These are phyloP conservation scores for Corydoras maculifer DNA, from an alignment of 2,113 vertebrate species.

Conservation along the genomic window DNA sequence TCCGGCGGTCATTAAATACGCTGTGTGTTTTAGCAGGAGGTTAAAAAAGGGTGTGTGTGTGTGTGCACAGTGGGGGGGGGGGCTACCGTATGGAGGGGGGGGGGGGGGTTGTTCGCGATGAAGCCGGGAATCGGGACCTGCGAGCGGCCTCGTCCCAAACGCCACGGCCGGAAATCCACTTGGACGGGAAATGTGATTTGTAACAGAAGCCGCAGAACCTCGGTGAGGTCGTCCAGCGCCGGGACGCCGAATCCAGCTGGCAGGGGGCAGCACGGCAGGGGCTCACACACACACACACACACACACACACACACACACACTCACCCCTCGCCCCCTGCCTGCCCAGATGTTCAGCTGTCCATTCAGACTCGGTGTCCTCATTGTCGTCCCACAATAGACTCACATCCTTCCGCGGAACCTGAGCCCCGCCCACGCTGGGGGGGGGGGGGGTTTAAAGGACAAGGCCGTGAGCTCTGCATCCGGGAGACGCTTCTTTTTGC, in stretches of 20 bases:
- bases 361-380: slow-evolving; percentile 65
- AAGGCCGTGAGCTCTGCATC: slow-evolving; percentile 1
- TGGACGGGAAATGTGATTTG: background rate
- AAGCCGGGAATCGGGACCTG: too few species aligned
- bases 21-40: too few species aligned
- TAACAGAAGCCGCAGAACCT: background rate
- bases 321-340: slow-evolving; percentile 9
- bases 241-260: slow-evolving; percentile 28
- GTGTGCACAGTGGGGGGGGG: too few species aligned
- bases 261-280: slow-evolving; percentile 12
- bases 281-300: background rate
- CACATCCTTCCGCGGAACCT: slow-evolving; percentile 49
- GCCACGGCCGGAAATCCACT: background rate
- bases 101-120: too few species aligned
- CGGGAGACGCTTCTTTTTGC: background rate
- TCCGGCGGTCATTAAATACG: too few species aligned
- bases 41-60: too few species aligned
- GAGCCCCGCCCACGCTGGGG: slow-evolving; percentile 17
- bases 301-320: background rate
- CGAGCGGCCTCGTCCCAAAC: background rate
- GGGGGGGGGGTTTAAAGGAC: slow-evolving; percentile 7
- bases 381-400: slow-evolving; percentile 65
- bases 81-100: too few species aligned
- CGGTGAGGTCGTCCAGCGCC: slow-evolving; percentile 6
- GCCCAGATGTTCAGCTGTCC: slow-evolving; percentile 67